These are phyloP conservation scores for Phanerotoma sp. DNA, from an alignment of 2,888 invertebrate genomes.

Conservation along the genomic window DNA sequence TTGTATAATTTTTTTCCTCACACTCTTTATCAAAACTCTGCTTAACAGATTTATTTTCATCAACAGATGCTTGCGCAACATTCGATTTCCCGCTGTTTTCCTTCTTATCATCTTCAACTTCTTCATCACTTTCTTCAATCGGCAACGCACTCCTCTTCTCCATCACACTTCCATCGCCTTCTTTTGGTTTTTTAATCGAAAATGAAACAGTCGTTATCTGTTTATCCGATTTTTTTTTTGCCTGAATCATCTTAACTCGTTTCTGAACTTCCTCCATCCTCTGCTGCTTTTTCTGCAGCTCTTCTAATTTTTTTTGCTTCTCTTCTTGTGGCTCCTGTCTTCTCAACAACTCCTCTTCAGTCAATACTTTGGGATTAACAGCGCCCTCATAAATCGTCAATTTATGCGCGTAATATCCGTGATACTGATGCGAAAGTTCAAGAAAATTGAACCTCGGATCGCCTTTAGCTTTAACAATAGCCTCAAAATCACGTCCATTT, in stretches of 20 bases:
- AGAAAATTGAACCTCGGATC: constrained; percentile 89
- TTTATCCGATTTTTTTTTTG: constrained; percentile 52
- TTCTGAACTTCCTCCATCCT: constrained; percentile 56
- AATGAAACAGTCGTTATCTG: constrained; percentile 69
- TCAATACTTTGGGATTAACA: constrained; percentile 50
- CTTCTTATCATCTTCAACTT: constrained; percentile 45
- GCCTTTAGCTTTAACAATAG: constrained; percentile 77
- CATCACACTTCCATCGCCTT: constrained; percentile 66
- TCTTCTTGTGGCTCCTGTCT: constrained; percentile 53
- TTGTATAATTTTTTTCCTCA: constrained; percentile 3
- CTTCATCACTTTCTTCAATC: constrained; percentile 68
- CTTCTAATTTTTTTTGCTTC: constrained; percentile 53
- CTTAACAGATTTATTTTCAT: constrained; percentile 34
- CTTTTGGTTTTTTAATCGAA: constrained; percentile 81
- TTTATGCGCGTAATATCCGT: constrained; percentile 79
- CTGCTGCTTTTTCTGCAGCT: constrained; percentile 51
- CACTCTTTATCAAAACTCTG: not conserved
- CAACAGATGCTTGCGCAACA: constrained; percentile 32
- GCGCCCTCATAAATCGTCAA: constrained; percentile 59
- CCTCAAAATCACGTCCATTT: constrained; percentile 92
- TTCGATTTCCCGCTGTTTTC: constrained; percentile 43
- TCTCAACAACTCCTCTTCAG: constrained; percentile 52
- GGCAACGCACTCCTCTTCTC: constrained; percentile 71
- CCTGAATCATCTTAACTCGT: constrained; percentile 53
- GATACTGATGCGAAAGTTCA: constrained; percentile 72